A percentile compares a stretch with the other conserved stretches of the same genome.
These are phyloP conservation scores for Bubalus kerabau DNA, from an alignment of 2,113 vertebrate species.

Conservation along the genomic window DNA sequence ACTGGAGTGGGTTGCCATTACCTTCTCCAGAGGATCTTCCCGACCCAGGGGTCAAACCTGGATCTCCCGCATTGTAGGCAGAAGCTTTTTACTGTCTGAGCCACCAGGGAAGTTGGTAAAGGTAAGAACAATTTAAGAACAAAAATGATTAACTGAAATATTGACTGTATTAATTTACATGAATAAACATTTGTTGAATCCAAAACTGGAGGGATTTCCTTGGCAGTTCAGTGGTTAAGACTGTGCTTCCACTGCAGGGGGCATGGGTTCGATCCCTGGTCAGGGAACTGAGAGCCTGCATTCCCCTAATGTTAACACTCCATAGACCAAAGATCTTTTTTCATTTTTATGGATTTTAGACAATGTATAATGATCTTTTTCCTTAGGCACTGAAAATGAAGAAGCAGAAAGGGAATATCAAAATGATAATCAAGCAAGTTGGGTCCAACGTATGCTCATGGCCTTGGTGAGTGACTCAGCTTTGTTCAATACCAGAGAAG, in stretches of 20 bases:
- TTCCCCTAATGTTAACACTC: neutral
- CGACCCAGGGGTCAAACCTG: neutral
- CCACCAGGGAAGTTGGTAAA: neutral
- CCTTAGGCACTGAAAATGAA: conserved; percentile 83
- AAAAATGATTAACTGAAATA: neutral
- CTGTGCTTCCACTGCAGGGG: neutral
- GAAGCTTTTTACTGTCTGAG: neutral
- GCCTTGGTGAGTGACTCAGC: conserved; percentile 90
- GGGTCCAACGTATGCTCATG: conserved; percentile 94
- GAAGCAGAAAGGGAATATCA: conserved; percentile 81
- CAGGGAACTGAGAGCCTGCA: neutral
- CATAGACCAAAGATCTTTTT: neutral
- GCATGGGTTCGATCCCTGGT: neutral
- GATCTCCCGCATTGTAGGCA: neutral
- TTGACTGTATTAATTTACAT: neutral
- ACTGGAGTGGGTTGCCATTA: neutral
- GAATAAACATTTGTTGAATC: neutral
- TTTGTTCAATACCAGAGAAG: conserved; percentile 96
- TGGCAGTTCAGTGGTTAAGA: neutral
- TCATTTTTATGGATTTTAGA: neutral
- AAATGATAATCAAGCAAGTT: conserved; percentile 87
- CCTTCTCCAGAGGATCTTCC: neutral
- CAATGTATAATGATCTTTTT: too few relatives aligned
- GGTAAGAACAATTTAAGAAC: neutral
- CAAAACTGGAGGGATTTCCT: neutral